Base-by-base conservation (phyloP, 2,888 invertebrate genomes). In the Sarcophaga carnaria region DNA sequence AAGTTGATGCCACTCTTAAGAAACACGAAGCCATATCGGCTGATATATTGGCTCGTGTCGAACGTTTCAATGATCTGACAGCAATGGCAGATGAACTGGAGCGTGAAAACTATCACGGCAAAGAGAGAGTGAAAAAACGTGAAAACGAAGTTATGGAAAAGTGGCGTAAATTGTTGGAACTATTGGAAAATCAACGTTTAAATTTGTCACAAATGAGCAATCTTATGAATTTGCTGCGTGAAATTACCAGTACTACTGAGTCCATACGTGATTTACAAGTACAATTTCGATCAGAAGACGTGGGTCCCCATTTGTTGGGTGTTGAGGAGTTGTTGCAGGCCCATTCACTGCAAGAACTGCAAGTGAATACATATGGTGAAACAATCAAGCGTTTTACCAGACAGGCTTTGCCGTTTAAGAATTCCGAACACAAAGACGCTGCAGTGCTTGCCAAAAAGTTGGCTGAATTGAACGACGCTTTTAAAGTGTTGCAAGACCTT, bases 11-110 rank as follows among this genome's bases (percentile, higher is more conserved):
- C 2, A 98, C 99, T 0, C 96, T 99, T 63, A 99, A 99, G 94
- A 99, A 99, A 92, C 99, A 99, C 92, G 99, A 99, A 93, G 99
- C 99, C 20, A 98, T 99, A 88, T 97, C 98, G 86, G 99, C 99
- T 0, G 99, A 99, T 92, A 99, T 99, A 80, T 94, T 99, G 78
- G 98, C 99, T 17, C 95, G 97, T 81, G 97, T 98, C 91, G 99
- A 99, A 92, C 96, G 99, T 12, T 99, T 99, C 92, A 97, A 97
- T 90, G 98, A 98, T 93, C 95, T 99, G 69, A 97, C 97, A 0
- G 96, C 97, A 78, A 98, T 99, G 98, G 97, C 98, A 2, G 96
- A 96, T 74, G 99, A 99, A 92, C 94, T 99, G 78, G 97, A 97
- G 45, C 95, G 96, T 59, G 99, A 99, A 94, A 96, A 97, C 89